These are phyloP conservation scores for Larimichthys polyactis DNA, from an alignment of 2,113 vertebrate genomes.

Conservation along the genomic window DNA sequence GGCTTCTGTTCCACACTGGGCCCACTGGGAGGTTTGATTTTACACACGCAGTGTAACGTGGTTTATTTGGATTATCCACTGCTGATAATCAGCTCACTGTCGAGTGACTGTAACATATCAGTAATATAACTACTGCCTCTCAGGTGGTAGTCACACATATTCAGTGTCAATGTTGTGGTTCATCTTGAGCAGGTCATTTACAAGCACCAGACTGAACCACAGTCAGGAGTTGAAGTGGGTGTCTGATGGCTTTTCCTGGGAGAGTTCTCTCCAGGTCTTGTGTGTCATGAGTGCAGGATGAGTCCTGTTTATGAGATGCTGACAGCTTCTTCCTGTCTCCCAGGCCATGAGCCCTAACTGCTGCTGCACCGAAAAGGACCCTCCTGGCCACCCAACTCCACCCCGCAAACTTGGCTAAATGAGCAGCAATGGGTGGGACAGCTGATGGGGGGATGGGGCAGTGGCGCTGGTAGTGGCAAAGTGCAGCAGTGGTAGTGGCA, in stretches of 20 bases:
- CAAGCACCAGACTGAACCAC: conserved; percentile 16
- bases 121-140: conserved; percentile 27
- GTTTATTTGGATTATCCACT: conserved; percentile 15
- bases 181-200: conserved; percentile 20
- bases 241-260: conserved; percentile 51
- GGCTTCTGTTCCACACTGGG: neutral
- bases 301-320: conserved; percentile 83
- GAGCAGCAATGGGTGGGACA: conserved; percentile 76
- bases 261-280: conserved; percentile 55
- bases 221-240: conserved; percentile 24
- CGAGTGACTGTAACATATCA: conserved; percentile 27
- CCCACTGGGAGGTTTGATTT: conserved; percentile 28
- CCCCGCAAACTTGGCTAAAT: conserved; percentile 59
- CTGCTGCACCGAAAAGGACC: conserved; percentile 67
- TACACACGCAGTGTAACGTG: neutral
- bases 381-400: conserved; percentile 71
- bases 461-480: conserved; percentile 54
- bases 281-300: conserved; percentile 76
- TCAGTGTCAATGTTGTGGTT: conserved; percentile 5
- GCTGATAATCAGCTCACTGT: conserved; percentile 33
- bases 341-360: conserved; percentile 71
- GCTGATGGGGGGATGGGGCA: conserved; percentile 72
- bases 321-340: conserved; percentile 85
- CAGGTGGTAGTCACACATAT: conserved; percentile 59
- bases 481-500: conserved; percentile 19